A percentile compares a stretch with the other conserved stretches of the same genome.
Conservation (phyloP, 53 echinoderm and acorn worm species). For the Mesocentrotus franciscanus region DNA sequence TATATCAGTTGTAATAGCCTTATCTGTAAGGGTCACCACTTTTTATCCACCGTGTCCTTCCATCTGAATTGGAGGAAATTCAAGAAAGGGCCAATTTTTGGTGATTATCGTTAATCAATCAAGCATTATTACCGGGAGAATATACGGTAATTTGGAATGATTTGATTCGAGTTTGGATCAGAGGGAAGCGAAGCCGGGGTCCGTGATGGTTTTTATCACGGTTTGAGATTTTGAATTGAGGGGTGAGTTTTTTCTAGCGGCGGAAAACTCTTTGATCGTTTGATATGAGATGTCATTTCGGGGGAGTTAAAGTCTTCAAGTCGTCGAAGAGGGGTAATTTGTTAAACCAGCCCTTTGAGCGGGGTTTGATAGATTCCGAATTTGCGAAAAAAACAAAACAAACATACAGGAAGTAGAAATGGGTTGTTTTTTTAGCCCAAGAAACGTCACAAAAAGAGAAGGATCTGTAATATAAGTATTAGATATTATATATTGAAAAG, state of each 20-base stretch:
- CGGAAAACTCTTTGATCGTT: slow-evolving; percentile 39
- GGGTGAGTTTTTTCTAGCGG: slow-evolving; percentile 31
- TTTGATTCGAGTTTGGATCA: slow-evolving; percentile 2
- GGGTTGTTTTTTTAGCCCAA: too few relatives aligned
- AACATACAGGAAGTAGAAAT: background rate
- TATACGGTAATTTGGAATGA: slow-evolving; percentile 35
- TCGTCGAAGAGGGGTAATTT: slow-evolving; percentile 39
- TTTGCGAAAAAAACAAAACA: background rate
- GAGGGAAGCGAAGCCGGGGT: background rate
- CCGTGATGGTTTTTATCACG: background rate
- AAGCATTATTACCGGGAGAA: slow-evolving; percentile 24
- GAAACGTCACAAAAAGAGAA: too few relatives aligned
- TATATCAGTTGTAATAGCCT: background rate
- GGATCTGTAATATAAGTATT: too few relatives aligned
- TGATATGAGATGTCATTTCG: slow-evolving; percentile 23
- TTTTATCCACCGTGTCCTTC: background rate
- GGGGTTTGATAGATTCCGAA: background rate
- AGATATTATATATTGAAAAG: background rate
- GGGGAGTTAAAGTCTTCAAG: slow-evolving; percentile 24
- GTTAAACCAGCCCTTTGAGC: background rate
- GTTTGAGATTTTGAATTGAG: background rate
- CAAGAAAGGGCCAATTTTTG: slow-evolving; percentile 36
- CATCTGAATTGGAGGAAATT: background rate
- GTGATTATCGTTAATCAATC: slow-evolving; percentile 47
- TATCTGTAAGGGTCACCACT: background rate